These are phyloP conservation scores for Morus bassanus DNA, from an alignment of 2,797 vertebrate genomes.

Conservation along the genomic window DNA sequence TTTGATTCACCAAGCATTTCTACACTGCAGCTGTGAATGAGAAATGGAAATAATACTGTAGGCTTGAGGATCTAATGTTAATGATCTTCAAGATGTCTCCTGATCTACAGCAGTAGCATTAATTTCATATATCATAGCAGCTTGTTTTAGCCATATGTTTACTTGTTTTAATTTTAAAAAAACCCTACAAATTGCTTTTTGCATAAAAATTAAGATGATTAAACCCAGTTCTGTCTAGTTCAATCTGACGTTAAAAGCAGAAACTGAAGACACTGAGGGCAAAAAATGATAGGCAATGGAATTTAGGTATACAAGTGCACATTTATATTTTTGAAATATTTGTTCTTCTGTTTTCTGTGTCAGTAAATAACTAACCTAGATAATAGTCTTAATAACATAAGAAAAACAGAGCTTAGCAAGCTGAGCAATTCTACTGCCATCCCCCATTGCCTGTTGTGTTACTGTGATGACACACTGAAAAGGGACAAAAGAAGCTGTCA, in stretches of 20 bases:
- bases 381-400: not conserved
- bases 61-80: not conserved
- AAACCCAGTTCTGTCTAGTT: not conserved
- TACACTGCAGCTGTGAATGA: not conserved
- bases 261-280: not conserved
- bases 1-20: not conserved
- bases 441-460: not conserved
- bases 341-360: not conserved
- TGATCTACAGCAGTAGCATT: not conserved
- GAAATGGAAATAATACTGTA: not conserved
- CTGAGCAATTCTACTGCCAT: not conserved
- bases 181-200: not conserved
- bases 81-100: not conserved
- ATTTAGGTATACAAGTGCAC: not conserved
- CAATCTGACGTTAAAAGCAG: not conserved
- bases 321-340: not conserved
- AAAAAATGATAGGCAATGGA: not conserved
- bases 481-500: not conserved
- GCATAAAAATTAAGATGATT: not conserved
- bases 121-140: not conserved
- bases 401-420: not conserved
- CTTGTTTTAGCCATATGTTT: not conserved
- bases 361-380: not conserved
- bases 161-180: not conserved
- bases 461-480: not conserved